Percentiles rank a stretch among this genome's conserved stretches.
Evolutionary conservation across 2,113 vertebrate species (phyloP).

Genomic region (Notarius quadriscutis): DNA sequence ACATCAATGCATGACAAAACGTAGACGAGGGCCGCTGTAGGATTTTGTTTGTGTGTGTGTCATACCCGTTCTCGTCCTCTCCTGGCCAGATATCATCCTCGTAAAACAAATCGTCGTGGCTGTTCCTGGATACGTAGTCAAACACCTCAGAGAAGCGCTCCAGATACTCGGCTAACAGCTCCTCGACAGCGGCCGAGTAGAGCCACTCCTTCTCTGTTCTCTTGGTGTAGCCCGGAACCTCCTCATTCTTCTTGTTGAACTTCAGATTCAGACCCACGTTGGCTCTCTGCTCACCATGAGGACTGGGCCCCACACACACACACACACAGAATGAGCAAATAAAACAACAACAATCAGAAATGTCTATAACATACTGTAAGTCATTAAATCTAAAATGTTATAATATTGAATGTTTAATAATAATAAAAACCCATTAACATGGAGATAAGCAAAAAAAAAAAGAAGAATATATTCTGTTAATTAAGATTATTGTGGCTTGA

Average conservation of each 20-base stretch:
- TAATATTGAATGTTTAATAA: not conserved
- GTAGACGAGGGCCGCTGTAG: no score
- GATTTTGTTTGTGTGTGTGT: not conserved
- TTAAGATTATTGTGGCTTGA: not conserved
- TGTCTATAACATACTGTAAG: not conserved
- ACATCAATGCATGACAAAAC: no score
- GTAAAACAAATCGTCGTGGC: conserved; percentile 94
- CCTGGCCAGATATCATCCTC: conserved; percentile 97
- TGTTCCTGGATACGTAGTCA: conserved; percentile 83
- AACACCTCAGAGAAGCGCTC: conserved; percentile 94
- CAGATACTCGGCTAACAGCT: conserved; percentile 89
- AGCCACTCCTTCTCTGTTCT: conserved; percentile 94
- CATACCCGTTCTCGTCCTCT: conserved; percentile 89
- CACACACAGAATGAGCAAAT: conserved; percentile 3
- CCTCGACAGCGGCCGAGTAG: conserved; percentile 93
- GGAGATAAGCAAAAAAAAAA: not conserved
- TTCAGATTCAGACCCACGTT: conserved; percentile 97
- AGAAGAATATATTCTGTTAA: not conserved
- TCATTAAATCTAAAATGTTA: not conserved
- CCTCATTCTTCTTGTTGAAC: conserved; percentile 99
- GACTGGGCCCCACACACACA: conserved; percentile 67
- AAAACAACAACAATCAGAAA: not conserved
- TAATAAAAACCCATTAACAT: not conserved
- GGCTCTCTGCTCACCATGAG: conserved; percentile 91
- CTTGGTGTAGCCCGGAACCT: conserved; percentile 97